Evolutionary conservation across 92 coral and sea anemone species (phyloP).

Genomic region (Porites cylindrica): DNA sequence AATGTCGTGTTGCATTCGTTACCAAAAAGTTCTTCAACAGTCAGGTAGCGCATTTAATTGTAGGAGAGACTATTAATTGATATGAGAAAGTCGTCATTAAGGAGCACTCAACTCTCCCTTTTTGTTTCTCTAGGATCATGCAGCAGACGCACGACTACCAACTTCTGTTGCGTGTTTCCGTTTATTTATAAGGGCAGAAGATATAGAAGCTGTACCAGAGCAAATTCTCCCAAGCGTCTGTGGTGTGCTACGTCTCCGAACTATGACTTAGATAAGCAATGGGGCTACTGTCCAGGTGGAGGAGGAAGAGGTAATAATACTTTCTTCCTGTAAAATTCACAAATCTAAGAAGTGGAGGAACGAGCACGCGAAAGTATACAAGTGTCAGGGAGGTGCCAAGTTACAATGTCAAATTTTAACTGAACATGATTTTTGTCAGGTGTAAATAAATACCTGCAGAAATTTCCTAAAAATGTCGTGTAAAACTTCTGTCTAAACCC

Average conservation of each 20-base stretch:
- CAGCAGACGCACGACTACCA: conserved; percentile 23
- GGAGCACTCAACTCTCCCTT: neutral
- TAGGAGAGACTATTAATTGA: no score
- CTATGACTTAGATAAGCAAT: conserved; percentile 38
- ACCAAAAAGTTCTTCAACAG: no score
- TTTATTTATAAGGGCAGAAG: conserved; percentile 35
- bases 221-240: neutral
- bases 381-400: no score
- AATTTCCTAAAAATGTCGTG: no score
- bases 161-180: conserved; percentile 52
- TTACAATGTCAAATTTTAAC: no score
- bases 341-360: neutral
- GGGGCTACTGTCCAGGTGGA: conserved; percentile 40
- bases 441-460: no score
- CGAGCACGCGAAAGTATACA: neutral
- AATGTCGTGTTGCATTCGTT: no score
- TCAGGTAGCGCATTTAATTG: no score
- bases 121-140: conserved; percentile 14
- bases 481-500: no score
- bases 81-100: neutral
- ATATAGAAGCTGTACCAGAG: conserved; percentile 38
- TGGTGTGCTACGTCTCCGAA: conserved; percentile 52
- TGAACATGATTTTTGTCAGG: no score
- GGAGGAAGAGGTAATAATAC: neutral
- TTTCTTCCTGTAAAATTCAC: neutral